phyloP scores from a whole-genome alignment of 2,888 invertebrate species.

The Drosophila putrida region DNA sequence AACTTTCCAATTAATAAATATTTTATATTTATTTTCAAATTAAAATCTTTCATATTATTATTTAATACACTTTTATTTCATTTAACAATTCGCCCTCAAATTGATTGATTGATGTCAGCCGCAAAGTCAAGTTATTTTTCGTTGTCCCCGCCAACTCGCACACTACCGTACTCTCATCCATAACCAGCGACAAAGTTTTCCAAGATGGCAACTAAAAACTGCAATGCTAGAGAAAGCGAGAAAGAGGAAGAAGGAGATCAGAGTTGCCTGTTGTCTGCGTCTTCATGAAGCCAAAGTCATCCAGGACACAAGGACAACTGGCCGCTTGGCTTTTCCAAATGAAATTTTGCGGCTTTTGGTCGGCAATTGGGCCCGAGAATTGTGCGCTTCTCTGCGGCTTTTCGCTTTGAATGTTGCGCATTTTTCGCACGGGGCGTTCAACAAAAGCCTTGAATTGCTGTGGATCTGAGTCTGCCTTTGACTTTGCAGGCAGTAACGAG shows the following conservation, averaged over 20 bases:
- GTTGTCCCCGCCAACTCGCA: conserved; percentile 12
- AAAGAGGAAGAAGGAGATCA: background rate
- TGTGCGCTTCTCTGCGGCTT: conserved; percentile 48
- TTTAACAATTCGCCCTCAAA: background rate
- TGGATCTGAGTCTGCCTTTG: conserved; percentile 1
- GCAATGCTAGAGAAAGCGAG: conserved; percentile 14
- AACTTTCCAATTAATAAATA: too few relatives aligned
- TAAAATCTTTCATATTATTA: too few relatives aligned
- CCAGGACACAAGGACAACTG: conserved; percentile 51
- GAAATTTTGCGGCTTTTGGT: conserved; percentile 67
- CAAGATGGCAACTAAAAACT: conserved; percentile 27
- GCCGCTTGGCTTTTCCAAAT: conserved; percentile 63
- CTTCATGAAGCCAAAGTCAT: conserved; percentile 39
- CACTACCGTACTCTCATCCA: conserved; percentile 1
- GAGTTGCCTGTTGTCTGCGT: conserved; percentile 3
- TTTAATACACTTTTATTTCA: background rate
- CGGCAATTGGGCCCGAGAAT: conserved; percentile 38
- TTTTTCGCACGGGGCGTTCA: conserved; percentile 35
- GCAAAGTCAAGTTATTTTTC: conserved; percentile 37
- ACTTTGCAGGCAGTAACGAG: conserved; percentile 16
- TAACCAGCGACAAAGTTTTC: conserved; percentile 28
- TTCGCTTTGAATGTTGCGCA: conserved; percentile 48
- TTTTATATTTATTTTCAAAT: background rate
- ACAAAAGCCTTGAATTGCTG: conserved; percentile 42
- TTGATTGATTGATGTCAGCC: conserved; percentile 38